Conservation (phyloP, 2,888 invertebrate genomes). For the Megalurothrips usitatus region DNA sequence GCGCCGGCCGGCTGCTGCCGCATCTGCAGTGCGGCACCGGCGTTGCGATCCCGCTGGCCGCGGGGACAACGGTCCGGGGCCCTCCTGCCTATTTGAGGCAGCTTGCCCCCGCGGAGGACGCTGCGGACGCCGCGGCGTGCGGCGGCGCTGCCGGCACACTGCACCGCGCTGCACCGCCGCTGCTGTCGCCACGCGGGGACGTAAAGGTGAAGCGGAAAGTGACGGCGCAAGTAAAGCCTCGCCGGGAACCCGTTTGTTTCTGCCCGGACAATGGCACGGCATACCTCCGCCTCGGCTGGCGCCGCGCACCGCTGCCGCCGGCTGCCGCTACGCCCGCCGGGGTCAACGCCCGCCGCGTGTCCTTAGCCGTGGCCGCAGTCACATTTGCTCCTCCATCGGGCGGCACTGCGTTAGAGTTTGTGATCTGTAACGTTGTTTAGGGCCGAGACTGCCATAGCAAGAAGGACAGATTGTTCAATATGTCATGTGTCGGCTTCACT, state of each 20-base stretch:
- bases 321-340: not conserved
- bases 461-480: too few relatives aligned
- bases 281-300: too few relatives aligned
- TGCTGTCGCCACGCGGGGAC: too few relatives aligned
- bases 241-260: constrained; percentile 10
- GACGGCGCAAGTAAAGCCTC: not conserved
- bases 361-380: too few relatives aligned
- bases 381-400: too few relatives aligned
- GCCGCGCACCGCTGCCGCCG: too few relatives aligned
- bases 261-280: not conserved
- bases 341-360: not conserved
- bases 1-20: not conserved
- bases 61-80: not conserved
- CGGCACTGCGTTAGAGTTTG: too few relatives aligned
- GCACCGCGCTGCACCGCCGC: not conserved
- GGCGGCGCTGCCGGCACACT: not conserved
- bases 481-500: too few relatives aligned
- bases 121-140: not conserved
- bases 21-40: not conserved
- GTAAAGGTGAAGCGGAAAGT: not conserved
- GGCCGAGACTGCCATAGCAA: too few relatives aligned
- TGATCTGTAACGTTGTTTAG: too few relatives aligned
- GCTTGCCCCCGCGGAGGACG: constrained; percentile 1
- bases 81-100: constrained; percentile 4
- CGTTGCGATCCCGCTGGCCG: too few relatives aligned